Percentiles rank a stretch among this genome's conserved stretches.
Evolutionary conservation across 1,140 invertebrate species (phyloP).

Genomic region (Pseudomyrmex gracilis): DNA sequence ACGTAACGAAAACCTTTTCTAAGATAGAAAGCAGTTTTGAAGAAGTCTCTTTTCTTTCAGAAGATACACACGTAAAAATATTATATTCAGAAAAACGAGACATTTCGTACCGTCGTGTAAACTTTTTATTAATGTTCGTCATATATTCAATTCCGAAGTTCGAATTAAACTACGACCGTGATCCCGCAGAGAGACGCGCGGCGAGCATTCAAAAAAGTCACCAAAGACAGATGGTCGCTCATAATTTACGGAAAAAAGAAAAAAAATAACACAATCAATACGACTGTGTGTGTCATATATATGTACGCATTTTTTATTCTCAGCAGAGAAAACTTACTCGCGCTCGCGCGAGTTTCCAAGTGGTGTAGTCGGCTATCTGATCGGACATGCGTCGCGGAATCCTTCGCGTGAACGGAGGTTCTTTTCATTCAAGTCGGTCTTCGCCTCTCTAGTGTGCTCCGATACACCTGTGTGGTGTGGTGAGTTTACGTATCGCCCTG

Average conservation of each 20-base stretch:
- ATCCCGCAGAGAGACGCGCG: no score
- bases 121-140: no score
- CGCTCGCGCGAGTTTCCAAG: slow-evolving; percentile 26
- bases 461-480: slow-evolving; percentile 11
- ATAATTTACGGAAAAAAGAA: slow-evolving; percentile 6
- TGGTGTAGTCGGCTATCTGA: slow-evolving; percentile 61
- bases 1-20: no score
- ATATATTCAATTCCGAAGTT: neutral
- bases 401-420: neutral
- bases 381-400: slow-evolving; percentile 62
- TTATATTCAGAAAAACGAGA: no score
- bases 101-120: no score
- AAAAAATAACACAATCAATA: slow-evolving; percentile 21
- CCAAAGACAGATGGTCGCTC: neutral
- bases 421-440: slow-evolving; percentile 59
- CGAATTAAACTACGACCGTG: neutral
- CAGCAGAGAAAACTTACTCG: neutral
- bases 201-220: neutral
- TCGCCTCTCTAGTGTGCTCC: slow-evolving; percentile 43
- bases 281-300: neutral
- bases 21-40: no score
- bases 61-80: no score
- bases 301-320: slow-evolving; percentile 45
- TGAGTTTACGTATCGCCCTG: slow-evolving; percentile 1
- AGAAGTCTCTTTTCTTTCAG: no score